These are phyloP conservation scores for Gallinago jamesoni DNA, from an alignment of 2,113 vertebrate species.

Conservation along the genomic window DNA sequence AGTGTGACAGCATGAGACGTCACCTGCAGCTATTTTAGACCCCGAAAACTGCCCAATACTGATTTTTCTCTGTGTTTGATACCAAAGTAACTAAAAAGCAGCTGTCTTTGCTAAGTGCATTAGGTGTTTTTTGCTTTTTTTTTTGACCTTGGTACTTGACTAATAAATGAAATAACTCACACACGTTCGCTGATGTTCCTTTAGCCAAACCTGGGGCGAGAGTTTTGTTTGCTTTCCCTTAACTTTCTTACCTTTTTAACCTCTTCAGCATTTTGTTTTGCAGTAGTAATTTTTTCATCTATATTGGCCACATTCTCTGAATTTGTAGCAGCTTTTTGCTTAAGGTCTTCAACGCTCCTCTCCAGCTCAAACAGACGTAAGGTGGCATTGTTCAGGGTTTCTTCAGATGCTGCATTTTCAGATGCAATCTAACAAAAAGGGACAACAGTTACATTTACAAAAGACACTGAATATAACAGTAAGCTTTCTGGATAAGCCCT, in stretches of 20 bases:
- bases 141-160: not conserved
- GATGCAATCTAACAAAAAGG: conserved; percentile 83
- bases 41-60: not conserved
- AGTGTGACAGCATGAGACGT: not conserved
- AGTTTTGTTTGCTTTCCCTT: not conserved
- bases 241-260: conserved; percentile 80
- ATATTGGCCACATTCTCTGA: conserved; percentile 71
- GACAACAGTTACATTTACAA: not conserved
- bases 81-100: not conserved
- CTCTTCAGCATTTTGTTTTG: conserved; percentile 79
- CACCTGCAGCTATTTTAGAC: not conserved
- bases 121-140: not conserved
- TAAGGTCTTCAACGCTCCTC: conserved; percentile 82
- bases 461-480: not conserved
- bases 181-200: not conserved
- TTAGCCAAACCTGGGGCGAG: not conserved
- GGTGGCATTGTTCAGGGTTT: conserved; percentile 86
- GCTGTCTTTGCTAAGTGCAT: not conserved
- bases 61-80: not conserved
- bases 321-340: conserved; percentile 79
- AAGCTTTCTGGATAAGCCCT: not conserved
- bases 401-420: conserved; percentile 87
- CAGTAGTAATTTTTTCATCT: conserved; percentile 73
- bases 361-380: conserved; percentile 84
- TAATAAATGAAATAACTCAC: not conserved